phyloP scores from a whole-genome alignment of 1,140 invertebrate species.

The Drosophila littoralis region DNA sequence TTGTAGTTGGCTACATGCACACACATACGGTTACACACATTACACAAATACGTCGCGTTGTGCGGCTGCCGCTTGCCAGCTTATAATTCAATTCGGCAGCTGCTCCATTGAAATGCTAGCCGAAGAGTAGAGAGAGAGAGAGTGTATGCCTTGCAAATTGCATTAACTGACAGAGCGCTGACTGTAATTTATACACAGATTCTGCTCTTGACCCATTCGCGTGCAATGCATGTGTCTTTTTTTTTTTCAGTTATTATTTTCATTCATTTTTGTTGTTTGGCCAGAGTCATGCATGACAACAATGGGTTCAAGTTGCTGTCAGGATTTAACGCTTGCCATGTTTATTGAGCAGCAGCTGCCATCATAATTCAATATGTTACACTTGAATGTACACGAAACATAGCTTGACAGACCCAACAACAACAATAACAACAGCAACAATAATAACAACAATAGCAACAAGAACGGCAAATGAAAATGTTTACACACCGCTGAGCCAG shows the following conservation, averaged over 20 bases:
- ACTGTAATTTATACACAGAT: constrained; percentile 68
- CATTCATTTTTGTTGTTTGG: constrained; percentile 14
- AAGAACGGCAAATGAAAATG: constrained; percentile 68
- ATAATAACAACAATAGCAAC: constrained; percentile 30
- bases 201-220: constrained; percentile 43
- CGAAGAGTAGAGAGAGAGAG: constrained; percentile 2
- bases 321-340: constrained; percentile 71
- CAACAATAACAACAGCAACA: constrained; percentile 4
- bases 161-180: constrained; percentile 59
- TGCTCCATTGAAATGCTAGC: constrained; percentile 33
- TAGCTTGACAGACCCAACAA: constrained; percentile 64
- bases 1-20: constrained; percentile 40
- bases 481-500: constrained; percentile 73
- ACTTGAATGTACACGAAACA: constrained; percentile 77
- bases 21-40: constrained; percentile 36
- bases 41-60: constrained; percentile 65
- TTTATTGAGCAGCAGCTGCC: constrained; percentile 81
- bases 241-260: constrained; percentile 13
- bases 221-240: constrained; percentile 2
- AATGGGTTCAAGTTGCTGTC: constrained; percentile 80
- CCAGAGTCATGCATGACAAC: constrained; percentile 68
- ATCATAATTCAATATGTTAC: constrained; percentile 83
- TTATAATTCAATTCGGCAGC: constrained; percentile 75
- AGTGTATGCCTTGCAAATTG: constrained; percentile 58
- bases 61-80: constrained; percentile 54